Evolutionary conservation across 2,888 invertebrate species (phyloP).

Genomic region (Imbricaverruca yamaguchii): DNA sequence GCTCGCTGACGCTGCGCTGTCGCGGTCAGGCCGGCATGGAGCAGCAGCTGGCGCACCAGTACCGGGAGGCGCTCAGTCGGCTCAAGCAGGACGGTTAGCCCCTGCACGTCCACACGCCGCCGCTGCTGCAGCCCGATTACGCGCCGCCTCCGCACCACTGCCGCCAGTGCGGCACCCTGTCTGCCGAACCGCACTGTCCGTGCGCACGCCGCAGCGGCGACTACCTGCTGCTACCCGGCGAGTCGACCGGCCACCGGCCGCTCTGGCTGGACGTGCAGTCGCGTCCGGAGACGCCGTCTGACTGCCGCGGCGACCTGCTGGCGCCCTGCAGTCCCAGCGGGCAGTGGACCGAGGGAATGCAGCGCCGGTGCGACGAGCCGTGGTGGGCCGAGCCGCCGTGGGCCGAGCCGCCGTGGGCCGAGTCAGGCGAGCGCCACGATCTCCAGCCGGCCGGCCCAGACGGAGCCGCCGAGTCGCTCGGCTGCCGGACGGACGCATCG

Average conservation of each 20-base stretch:
- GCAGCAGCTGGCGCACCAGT: neutral
- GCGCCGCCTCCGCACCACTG: neutral
- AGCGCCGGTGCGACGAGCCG: neutral
- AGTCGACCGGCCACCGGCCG: neutral
- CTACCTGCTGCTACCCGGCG: neutral
- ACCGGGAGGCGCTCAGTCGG: neutral
- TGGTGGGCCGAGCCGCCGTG: too few species aligned
- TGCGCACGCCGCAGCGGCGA: neutral
- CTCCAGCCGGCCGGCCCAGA: too few species aligned
- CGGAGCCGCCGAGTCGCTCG: too few species aligned
- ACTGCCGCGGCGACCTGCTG: neutral
- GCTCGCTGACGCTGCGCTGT: neutral
- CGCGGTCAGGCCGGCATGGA: neutral
- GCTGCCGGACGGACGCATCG: too few species aligned
- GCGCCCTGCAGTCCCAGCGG: neutral
- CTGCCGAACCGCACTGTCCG: neutral
- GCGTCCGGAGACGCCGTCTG: neutral
- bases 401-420: too few species aligned
- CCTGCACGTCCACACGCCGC: neutral
- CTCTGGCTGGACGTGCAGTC: neutral
- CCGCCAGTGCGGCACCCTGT: neutral
- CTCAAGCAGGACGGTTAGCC: slow-evolving; percentile 16
- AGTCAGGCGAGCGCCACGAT: too few species aligned
- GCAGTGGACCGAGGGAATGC: neutral
- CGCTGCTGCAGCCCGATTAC: neutral